Percentiles rank a stretch among this genome's conserved stretches.
Conservation (phyloP, 2,113 vertebrate species). For the Centropus bengalensis region DNA sequence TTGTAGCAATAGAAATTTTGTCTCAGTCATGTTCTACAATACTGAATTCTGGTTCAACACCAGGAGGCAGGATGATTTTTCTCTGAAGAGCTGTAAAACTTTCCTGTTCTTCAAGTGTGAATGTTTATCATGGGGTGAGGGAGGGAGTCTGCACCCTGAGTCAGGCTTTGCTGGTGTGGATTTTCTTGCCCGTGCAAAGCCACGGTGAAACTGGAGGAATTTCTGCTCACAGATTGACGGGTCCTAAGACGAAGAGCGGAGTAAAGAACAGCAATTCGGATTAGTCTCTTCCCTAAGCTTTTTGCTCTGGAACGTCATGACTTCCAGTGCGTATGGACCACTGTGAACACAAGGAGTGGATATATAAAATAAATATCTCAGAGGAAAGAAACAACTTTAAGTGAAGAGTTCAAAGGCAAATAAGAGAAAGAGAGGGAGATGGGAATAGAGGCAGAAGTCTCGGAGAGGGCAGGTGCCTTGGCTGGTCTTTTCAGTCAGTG, state of each 20-base stretch:
- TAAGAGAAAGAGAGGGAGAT: background rate
- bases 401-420: background rate
- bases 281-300: background rate
- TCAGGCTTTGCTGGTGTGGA: background rate
- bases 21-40: background rate
- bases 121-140: fast-evolving
- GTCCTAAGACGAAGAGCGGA: background rate
- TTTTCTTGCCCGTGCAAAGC: background rate
- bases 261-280: background rate
- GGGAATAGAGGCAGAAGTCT: background rate
- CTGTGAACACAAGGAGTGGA: background rate
- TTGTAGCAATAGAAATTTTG: background rate
- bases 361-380: background rate
- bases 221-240: background rate
- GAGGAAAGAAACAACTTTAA: background rate
- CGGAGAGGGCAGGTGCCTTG: background rate
- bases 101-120: background rate
- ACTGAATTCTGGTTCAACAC: background rate
- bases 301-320: background rate
- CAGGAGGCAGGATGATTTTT: background rate
- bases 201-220: background rate
- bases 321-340: background rate
- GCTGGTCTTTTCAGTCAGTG: background rate
- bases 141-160: background rate
- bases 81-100: background rate